These are phyloP conservation scores for Megaceryle alcyon DNA, from an alignment of 2,797 vertebrate species.

Conservation along the genomic window DNA sequence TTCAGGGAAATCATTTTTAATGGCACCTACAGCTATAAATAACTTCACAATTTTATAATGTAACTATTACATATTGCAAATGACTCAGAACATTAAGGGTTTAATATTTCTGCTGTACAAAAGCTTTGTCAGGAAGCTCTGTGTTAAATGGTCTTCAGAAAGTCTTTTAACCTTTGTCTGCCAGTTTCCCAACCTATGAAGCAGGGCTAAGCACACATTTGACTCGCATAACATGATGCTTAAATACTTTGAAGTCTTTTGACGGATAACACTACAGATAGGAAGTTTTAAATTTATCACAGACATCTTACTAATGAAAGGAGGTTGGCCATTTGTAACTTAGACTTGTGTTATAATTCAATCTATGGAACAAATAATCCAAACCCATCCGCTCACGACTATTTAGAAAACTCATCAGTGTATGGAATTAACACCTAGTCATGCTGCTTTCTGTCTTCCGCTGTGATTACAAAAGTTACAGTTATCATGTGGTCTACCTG, in stretches of 20 bases:
- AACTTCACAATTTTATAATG: neutral
- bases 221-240: neutral
- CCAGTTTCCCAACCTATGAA: neutral
- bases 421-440: neutral
- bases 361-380: neutral
- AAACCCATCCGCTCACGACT: neutral
- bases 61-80: neutral
- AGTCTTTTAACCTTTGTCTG: neutral
- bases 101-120: neutral
- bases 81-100: neutral
- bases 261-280: neutral
- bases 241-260: slow-evolving; percentile 19
- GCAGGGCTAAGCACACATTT: neutral
- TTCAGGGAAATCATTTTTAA: neutral
- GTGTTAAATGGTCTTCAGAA: neutral
- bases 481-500: neutral
- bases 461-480: neutral
- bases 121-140: neutral
- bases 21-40: neutral
- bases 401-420: neutral
- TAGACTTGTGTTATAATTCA: neutral
- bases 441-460: neutral
- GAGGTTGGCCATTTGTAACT: neutral
- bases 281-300: slow-evolving; percentile 1
- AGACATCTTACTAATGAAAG: neutral